phyloP scores from a whole-genome alignment of 1,140 invertebrate species.

The Ectropis grisescens region DNA sequence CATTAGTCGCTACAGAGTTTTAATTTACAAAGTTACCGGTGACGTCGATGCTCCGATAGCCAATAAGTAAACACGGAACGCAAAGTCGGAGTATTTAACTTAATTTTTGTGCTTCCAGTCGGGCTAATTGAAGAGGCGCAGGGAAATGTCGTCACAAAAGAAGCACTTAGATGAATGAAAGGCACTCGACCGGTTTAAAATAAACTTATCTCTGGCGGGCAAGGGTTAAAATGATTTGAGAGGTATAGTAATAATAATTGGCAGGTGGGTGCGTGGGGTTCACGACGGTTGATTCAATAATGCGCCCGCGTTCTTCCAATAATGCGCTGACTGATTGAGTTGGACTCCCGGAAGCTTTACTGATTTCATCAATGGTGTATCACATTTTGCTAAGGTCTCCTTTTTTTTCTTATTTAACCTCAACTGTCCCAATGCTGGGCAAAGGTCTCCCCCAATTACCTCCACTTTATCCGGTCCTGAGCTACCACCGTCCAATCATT shows the following conservation, averaged over 20 bases:
- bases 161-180: conserved; percentile 59
- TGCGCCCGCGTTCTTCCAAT: conserved; percentile 47
- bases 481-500: too few relatives aligned
- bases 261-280: conserved; percentile 48
- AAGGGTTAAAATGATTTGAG: conserved; percentile 61
- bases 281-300: conserved; percentile 51
- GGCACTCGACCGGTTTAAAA: conserved; percentile 58
- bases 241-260: conserved; percentile 40
- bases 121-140: conserved; percentile 52
- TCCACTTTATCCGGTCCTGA: too few relatives aligned
- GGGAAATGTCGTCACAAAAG: conserved; percentile 61
- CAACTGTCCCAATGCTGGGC: too few relatives aligned
- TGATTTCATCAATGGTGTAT: too few relatives aligned
- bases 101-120: conserved; percentile 57
- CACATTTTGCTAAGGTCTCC: too few relatives aligned
- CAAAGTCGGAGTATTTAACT: conserved; percentile 59
- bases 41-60: conserved; percentile 37
- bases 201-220: conserved; percentile 62
- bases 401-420: too few relatives aligned
- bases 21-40: conserved; percentile 51
- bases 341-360: too few relatives aligned
- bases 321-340: too few relatives aligned
- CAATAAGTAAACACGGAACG: conserved; percentile 53
- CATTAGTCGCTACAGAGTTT: too few relatives aligned
- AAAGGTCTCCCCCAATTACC: too few relatives aligned